Conservation (phyloP, 2,888 invertebrate genomes). For the Leptinotarsa rubiginosa region DNA sequence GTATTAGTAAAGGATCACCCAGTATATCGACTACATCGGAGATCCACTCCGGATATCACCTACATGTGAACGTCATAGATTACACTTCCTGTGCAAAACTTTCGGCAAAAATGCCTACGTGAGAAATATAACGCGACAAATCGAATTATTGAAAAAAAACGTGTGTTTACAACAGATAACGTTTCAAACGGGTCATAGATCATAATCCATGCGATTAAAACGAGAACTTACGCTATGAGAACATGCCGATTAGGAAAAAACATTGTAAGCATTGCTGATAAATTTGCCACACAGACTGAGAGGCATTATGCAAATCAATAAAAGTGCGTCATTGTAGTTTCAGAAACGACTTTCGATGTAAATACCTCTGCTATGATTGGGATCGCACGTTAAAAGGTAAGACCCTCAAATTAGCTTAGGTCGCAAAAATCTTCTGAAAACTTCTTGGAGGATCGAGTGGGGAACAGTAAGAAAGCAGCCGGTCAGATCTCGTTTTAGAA, state of each 20-base stretch:
- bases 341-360: too few species aligned
- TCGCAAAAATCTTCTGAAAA: too few species aligned
- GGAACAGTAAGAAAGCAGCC: too few species aligned
- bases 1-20: background rate
- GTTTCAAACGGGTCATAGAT: constrained; percentile 13
- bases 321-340: too few species aligned
- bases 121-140: background rate
- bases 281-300: constrained; percentile 11
- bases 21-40: background rate
- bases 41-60: background rate
- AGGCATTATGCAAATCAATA: background rate
- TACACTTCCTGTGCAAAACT: background rate
- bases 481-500: too few species aligned
- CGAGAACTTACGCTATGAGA: constrained; percentile 7
- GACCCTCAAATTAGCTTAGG: too few species aligned
- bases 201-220: background rate
- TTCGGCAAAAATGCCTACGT: constrained; percentile 6
- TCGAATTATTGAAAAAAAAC: background rate
- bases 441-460: too few species aligned
- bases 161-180: constrained; percentile 20
- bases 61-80: background rate
- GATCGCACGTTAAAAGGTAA: too few species aligned
- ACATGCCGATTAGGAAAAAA: constrained; percentile 8
- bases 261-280: background rate
- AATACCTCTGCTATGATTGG: too few species aligned